phyloP scores from a whole-genome alignment of 2,113 vertebrate genomes.

The Oreotrochilus melanogaster region DNA sequence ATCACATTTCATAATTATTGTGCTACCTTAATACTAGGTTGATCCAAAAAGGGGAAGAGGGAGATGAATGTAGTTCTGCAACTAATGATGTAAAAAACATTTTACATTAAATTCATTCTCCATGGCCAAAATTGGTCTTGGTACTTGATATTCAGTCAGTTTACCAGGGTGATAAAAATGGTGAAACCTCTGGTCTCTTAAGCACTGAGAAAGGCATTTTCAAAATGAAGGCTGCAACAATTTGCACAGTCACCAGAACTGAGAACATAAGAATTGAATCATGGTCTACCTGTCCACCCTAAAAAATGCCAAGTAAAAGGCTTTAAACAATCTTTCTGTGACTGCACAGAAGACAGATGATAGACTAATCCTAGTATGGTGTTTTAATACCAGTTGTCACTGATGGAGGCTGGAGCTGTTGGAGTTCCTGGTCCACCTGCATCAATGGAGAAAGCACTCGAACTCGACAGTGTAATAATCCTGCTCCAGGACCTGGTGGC shows the following conservation, averaged over 20 bases:
- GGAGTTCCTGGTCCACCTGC: constrained; percentile 78
- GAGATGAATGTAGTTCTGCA: neutral
- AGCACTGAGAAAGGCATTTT: neutral
- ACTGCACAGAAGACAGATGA: neutral
- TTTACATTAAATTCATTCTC: neutral
- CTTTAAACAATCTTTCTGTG: neutral
- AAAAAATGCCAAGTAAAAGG: neutral
- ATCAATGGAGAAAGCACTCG: constrained; percentile 51
- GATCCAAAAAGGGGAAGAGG: neutral
- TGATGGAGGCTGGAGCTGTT: constrained; percentile 84
- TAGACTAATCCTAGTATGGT: neutral
- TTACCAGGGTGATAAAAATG: neutral
- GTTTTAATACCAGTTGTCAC: neutral
- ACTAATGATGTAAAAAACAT: fast-evolving
- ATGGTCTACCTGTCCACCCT: neutral
- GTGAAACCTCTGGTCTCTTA: neutral
- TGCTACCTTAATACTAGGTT: neutral
- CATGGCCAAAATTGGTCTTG: neutral
- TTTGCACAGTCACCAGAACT: neutral
- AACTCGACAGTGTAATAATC: constrained; percentile 78
- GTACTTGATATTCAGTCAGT: neutral
- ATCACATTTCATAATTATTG: neutral
- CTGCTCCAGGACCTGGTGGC: neutral
- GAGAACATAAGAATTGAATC: neutral
- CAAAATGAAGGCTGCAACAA: neutral